A percentile compares a stretch with the other conserved stretches of the same genome.
Conservation (phyloP, 2,888 invertebrate species). For the Drosophila hamatofila region DNA sequence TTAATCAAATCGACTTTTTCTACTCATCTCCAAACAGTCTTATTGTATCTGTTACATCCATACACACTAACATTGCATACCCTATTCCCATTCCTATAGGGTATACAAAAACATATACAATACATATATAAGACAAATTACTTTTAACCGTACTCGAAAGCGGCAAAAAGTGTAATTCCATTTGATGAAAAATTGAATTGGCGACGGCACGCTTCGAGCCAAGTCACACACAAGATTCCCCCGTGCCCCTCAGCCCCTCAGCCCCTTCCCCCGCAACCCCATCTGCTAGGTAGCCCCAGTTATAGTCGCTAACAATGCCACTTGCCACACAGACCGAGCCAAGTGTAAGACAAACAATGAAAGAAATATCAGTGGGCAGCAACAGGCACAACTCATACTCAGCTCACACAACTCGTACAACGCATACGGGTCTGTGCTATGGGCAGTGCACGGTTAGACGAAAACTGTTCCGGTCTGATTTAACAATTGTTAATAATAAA, state of each 20-base stretch:
- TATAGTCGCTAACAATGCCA: conserved; percentile 70
- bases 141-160: conserved; percentile 71
- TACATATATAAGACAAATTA: conserved; percentile 64
- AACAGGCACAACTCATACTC: conserved; percentile 20
- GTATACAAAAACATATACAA: conserved; percentile 4
- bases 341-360: conserved; percentile 61
- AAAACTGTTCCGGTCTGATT: conserved; percentile 83
- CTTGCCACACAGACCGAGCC: conserved; percentile 52
- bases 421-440: conserved; percentile 10
- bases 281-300: conserved; percentile 5
- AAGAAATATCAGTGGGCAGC: conserved; percentile 64
- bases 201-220: conserved; percentile 70
- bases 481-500: conserved; percentile 83
- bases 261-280: background rate
- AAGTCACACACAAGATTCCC: conserved; percentile 20
- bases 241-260: background rate
- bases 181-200: conserved; percentile 77
- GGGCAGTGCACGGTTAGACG: conserved; percentile 37
- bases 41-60: background rate
- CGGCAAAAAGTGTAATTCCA: conserved; percentile 48
- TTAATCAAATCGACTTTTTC: background rate
- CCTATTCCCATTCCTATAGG: background rate
- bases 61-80: background rate
- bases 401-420: conserved; percentile 32
- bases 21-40: background rate